Percentiles rank a stretch among this genome's conserved stretches.
phyloP scores from a whole-genome alignment of 2,888 invertebrate species.

The Clanis bilineata region DNA sequence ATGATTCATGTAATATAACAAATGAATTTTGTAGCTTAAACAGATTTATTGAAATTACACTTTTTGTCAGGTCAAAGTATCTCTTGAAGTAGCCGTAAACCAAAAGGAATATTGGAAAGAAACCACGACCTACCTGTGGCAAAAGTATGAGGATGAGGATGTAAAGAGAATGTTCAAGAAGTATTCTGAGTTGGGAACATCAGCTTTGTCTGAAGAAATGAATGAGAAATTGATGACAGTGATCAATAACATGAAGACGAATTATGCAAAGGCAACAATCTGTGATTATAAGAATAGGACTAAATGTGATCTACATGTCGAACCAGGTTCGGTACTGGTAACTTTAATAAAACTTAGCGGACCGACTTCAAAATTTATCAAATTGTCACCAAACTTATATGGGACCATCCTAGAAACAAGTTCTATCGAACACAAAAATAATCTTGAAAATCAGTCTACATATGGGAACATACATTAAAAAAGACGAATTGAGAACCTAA shows the following conservation, averaged over 20 bases:
- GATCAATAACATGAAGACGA: constrained; percentile 87
- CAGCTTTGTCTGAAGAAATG: constrained; percentile 87
- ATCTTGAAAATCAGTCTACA: too few species aligned
- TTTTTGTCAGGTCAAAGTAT: constrained; percentile 55
- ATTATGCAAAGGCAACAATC: constrained; percentile 89
- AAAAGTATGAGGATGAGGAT: constrained; percentile 85
- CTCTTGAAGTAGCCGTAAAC: constrained; percentile 72
- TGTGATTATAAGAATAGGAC: constrained; percentile 85
- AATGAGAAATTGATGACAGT: constrained; percentile 83
- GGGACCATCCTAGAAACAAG: too few species aligned
- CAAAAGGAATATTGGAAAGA: constrained; percentile 85
- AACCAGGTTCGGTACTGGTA: constrained; percentile 83
- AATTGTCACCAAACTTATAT: too few species aligned
- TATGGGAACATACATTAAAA: too few species aligned
- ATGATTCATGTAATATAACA: too few species aligned
- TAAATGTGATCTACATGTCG: constrained; percentile 87
- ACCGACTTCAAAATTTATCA: too few species aligned
- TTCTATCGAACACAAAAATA: too few species aligned
- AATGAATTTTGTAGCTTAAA: neutral
- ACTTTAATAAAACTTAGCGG: neutral
- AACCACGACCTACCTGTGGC: constrained; percentile 87
- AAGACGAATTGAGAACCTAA: too few species aligned
- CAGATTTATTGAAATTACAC: neutral
- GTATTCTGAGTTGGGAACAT: constrained; percentile 86
- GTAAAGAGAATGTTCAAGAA: constrained; percentile 88